A percentile compares a stretch with the other conserved stretches of the same genome.
Evolutionary conservation across 2,113 vertebrate species (phyloP).

Genomic region (Pampusana beccarii): DNA sequence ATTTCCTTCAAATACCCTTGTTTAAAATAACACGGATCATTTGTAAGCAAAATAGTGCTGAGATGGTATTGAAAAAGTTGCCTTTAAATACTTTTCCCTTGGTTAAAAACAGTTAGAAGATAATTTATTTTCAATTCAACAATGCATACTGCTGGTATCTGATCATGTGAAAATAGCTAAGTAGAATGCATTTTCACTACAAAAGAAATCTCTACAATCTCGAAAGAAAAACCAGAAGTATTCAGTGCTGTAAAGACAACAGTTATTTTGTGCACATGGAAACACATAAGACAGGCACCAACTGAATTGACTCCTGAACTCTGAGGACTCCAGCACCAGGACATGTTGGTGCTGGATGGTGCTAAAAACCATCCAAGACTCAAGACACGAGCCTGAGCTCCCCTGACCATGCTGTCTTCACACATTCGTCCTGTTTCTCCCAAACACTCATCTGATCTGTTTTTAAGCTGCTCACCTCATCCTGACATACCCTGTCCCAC

Average conservation of each 20-base stretch:
- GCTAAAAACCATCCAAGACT: not conserved
- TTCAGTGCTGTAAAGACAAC: not conserved
- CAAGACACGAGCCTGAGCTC: not conserved
- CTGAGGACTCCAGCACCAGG: not conserved
- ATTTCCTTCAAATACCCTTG: conserved; percentile 49
- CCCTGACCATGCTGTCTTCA: not conserved
- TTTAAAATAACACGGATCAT: conserved; percentile 20
- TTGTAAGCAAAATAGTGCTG: not conserved
- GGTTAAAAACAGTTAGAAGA: not conserved
- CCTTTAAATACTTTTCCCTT: not conserved
- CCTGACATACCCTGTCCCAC: not conserved
- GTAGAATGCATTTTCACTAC: not conserved
- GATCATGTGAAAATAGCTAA: not conserved
- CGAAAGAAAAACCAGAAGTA: not conserved
- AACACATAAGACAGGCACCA: not conserved
- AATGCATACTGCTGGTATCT: not conserved
- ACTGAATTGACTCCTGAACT: not conserved
- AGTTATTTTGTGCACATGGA: not conserved
- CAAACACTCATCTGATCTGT: not conserved
- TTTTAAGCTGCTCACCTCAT: not conserved
- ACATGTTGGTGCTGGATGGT: not conserved
- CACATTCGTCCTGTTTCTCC: not conserved
- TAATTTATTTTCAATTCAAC: not conserved
- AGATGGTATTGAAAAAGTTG: conserved; percentile 20
- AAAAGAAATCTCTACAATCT: not conserved